A percentile compares a stretch with the other conserved stretches of the same genome.
phyloP scores from a whole-genome alignment of 2,888 invertebrate genomes.

The Brachypalpus laphriformis region DNA sequence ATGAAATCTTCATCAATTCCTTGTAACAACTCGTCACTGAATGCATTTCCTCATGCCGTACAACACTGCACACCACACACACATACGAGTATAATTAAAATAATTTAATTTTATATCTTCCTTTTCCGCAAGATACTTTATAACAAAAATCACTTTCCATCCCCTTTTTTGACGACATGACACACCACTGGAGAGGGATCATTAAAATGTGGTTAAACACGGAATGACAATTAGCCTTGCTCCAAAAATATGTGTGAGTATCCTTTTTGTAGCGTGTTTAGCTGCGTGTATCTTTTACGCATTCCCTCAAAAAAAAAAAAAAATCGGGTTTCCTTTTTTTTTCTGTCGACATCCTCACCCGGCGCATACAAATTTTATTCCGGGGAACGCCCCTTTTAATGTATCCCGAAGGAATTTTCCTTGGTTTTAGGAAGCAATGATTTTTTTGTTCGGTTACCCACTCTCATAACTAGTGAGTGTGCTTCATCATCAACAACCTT shows the following conservation, averaged over 20 bases:
- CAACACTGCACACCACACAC: neutral
- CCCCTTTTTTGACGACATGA: conserved; percentile 55
- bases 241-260: conserved; percentile 42
- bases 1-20: conserved; percentile 2
- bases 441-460: neutral
- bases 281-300: conserved; percentile 5
- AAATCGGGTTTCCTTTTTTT: conserved; percentile 6
- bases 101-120: conserved; percentile 72
- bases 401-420: conserved; percentile 32
- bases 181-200: conserved; percentile 55
- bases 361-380: conserved; percentile 44
- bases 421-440: neutral
- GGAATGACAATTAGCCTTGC: conserved; percentile 71
- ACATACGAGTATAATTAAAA: conserved; percentile 51
- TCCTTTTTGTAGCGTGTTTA: conserved; percentile 44
- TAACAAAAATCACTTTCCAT: conserved; percentile 66
- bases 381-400: conserved; percentile 42
- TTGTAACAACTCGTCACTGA: conserved; percentile 7
- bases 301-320: conserved; percentile 12
- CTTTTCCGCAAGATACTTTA: conserved; percentile 67
- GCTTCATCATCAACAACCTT: conserved; percentile 7
- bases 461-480: neutral
- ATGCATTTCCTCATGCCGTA: neutral
- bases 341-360: conserved; percentile 8
- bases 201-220: conserved; percentile 69